Evolutionary conservation across 23 tunicate genomes (phyloP).

Genomic region (Styela clava): DNA sequence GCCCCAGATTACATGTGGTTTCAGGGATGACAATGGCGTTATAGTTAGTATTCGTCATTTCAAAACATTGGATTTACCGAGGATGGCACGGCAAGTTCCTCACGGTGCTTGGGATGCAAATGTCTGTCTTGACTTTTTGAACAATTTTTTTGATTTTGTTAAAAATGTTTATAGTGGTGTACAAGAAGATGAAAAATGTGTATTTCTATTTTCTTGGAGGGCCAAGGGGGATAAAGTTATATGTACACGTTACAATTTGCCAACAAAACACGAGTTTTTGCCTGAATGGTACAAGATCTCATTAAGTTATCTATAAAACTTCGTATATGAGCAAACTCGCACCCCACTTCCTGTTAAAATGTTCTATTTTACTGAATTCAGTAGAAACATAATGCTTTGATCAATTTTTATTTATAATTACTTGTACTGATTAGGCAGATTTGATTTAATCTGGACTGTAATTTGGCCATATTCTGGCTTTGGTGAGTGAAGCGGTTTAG

Average conservation of each 20-base stretch:
- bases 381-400: no score
- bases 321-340: no score
- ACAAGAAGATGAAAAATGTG: background rate
- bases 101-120: conserved; percentile 48
- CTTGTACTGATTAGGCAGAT: no score
- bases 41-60: conserved; percentile 33
- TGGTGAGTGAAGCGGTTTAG: no score
- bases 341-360: no score
- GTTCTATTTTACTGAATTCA: no score
- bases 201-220: conserved; percentile 20
- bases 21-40: conserved; percentile 72
- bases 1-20: conserved; percentile 83
- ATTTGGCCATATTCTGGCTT: no score
- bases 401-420: no score
- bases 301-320: background rate
- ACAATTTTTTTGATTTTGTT: conserved; percentile 11
- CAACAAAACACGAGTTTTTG: conserved; percentile 4
- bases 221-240: background rate
- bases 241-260: background rate
- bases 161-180: conserved; percentile 6
- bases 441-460: no score
- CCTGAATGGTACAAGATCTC: conserved; percentile 18
- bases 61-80: conserved; percentile 41
- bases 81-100: conserved; percentile 20
- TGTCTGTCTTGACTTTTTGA: conserved; percentile 48